Percentiles rank a stretch among this genome's conserved stretches.
Evolutionary conservation across 2,888 invertebrate species (phyloP).

Genomic region (Aspidiotus destructor): DNA sequence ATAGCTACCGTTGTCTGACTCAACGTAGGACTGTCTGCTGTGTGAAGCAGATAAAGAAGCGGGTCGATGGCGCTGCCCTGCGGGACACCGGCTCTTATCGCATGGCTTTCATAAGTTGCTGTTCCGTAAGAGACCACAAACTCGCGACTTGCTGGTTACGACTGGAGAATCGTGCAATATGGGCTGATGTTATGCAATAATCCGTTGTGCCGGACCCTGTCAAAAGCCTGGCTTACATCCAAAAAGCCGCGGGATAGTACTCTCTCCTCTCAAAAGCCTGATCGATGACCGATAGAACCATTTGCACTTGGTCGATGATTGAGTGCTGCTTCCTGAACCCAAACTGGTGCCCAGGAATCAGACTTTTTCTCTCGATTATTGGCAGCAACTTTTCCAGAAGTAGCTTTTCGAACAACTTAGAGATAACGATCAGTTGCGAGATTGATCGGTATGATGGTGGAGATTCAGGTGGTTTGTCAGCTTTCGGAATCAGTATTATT

Average conservation of each 20-base stretch:
- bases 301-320: background rate
- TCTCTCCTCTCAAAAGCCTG: background rate
- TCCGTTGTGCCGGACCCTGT: background rate
- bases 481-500: background rate
- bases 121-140: background rate
- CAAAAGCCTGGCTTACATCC: slow-evolving; percentile 1
- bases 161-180: background rate
- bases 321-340: too few relatives aligned
- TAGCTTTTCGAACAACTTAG: slow-evolving; percentile 7
- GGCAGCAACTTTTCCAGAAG: background rate
- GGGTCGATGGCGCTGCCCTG: background rate
- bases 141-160: background rate
- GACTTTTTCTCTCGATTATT: background rate
- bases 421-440: background rate
- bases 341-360: too few relatives aligned
- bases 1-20: background rate
- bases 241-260: background rate
- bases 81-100: too few relatives aligned
- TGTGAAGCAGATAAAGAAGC: background rate
- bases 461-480: slow-evolving; percentile 4
- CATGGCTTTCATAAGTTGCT: too few relatives aligned
- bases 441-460: background rate
- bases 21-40: background rate
- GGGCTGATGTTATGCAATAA: background rate
- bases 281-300: background rate